Evolutionary conservation across 2,888 invertebrate genomes (phyloP).

Genomic region (Meta bourneti): DNA sequence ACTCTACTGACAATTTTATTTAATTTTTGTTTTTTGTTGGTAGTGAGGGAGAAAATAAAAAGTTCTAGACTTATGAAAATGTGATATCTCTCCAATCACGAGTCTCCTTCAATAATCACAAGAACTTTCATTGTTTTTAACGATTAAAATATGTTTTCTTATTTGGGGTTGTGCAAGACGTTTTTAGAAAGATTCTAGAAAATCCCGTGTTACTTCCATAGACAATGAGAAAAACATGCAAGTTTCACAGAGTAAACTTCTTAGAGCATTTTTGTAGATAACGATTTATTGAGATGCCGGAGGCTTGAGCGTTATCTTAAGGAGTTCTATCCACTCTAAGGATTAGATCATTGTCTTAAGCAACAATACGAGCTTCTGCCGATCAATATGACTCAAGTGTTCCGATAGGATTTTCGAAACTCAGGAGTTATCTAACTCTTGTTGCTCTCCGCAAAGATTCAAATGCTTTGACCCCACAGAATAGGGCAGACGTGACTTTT

Average conservation of each 20-base stretch:
- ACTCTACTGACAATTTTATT: no score
- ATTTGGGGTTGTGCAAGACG: background rate
- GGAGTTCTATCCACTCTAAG: slow-evolving; percentile 11
- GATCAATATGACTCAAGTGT: slow-evolving; percentile 5
- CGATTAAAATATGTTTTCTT: background rate
- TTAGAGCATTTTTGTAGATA: slow-evolving; percentile 24
- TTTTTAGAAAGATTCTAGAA: background rate
- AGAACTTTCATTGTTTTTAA: slow-evolving; percentile 2
- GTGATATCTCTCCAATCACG: background rate
- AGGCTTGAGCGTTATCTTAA: slow-evolving; percentile 38
- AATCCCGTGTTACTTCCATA: background rate
- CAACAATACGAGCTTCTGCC: slow-evolving; percentile 5
- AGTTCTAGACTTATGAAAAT: no score
- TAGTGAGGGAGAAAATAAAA: no score
- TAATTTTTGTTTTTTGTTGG: no score
- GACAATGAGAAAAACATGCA: background rate
- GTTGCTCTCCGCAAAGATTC: slow-evolving; percentile 1
- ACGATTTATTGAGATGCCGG: background rate
- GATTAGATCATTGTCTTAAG: slow-evolving; percentile 56
- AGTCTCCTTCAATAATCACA: background rate
- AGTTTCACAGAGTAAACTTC: background rate
- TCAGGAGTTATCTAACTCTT: background rate
- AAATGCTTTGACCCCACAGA: background rate
- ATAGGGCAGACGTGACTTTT: no score
- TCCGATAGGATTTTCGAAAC: slow-evolving; percentile 39